These are phyloP conservation scores for Laspeyria flexula DNA, from an alignment of 2,888 invertebrate genomes.

Conservation along the genomic window DNA sequence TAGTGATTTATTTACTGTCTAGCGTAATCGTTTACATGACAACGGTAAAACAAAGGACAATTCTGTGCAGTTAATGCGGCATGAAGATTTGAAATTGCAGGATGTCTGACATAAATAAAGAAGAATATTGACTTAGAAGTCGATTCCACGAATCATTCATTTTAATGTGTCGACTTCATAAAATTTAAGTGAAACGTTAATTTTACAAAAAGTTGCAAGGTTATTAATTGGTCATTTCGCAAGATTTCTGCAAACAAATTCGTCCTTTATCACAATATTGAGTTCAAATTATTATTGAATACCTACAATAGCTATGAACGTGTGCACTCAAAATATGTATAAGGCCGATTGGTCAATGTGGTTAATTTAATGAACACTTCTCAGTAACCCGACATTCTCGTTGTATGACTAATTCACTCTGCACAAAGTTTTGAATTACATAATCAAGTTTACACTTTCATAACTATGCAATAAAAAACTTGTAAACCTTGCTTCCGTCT, in stretches of 20 bases:
- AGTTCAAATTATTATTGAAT: neutral
- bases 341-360: neutral
- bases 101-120: constrained; percentile 10
- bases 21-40: constrained; percentile 6
- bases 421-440: too few relatives aligned
- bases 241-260: too few relatives aligned
- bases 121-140: neutral
- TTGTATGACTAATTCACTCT: neutral
- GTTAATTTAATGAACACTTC: neutral
- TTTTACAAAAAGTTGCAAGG: too few relatives aligned
- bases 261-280: too few relatives aligned
- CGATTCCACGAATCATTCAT: too few relatives aligned
- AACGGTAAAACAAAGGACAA: constrained; percentile 17
- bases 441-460: too few relatives aligned
- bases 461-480: too few relatives aligned
- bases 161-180: too few relatives aligned
- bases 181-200: too few relatives aligned
- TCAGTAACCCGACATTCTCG: constrained; percentile 2
- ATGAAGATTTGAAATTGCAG: constrained; percentile 11
- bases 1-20: neutral
- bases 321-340: neutral
- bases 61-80: constrained; percentile 18
- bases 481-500: too few relatives aligned
- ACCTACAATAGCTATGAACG: too few relatives aligned
- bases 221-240: too few relatives aligned